phyloP scores from a whole-genome alignment of 2,113 vertebrate species.

The Clinocottus analis region DNA sequence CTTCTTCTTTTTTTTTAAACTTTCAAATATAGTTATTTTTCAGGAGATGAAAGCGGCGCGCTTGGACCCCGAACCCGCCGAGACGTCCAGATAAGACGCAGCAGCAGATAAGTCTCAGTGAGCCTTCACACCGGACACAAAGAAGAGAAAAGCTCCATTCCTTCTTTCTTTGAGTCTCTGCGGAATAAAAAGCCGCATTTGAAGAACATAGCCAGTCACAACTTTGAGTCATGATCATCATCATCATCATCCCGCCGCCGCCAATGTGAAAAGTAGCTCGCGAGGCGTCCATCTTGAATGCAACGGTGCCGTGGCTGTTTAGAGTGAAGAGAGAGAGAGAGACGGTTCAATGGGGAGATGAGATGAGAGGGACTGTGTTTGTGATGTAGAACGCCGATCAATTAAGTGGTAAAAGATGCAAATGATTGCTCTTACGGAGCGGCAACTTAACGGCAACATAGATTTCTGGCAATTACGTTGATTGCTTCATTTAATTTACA shows the following conservation, averaged over 20 bases:
- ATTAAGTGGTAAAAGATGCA: slow-evolving; percentile 64
- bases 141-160: slow-evolving; percentile 45
- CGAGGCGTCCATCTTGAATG: slow-evolving; percentile 8
- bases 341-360: slow-evolving; percentile 11
- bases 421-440: slow-evolving; percentile 66
- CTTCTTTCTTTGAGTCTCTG: slow-evolving; percentile 46
- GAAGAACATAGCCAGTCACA: slow-evolving; percentile 39
- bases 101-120: slow-evolving; percentile 52
- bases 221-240: too few species aligned
- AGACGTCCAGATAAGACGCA: slow-evolving; percentile 65
- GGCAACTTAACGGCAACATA: slow-evolving; percentile 71
- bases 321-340: slow-evolving; percentile 39
- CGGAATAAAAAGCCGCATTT: slow-evolving; percentile 47
- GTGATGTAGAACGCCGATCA: slow-evolving; percentile 54
- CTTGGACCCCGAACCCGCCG: slow-evolving; percentile 47
- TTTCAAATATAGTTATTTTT: slow-evolving; percentile 54
- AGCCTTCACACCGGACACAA: slow-evolving; percentile 54
- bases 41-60: slow-evolving; percentile 61
- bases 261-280: slow-evolving; percentile 24
- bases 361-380: slow-evolving; percentile 31
- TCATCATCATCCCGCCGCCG: too few species aligned
- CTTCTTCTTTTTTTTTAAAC: slow-evolving; percentile 57
- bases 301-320: slow-evolving; percentile 1
- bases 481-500: slow-evolving; percentile 76
- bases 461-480: slow-evolving; percentile 74